Conservation (phyloP, 2,888 invertebrate genomes). For the Pyrgus malvae region DNA sequence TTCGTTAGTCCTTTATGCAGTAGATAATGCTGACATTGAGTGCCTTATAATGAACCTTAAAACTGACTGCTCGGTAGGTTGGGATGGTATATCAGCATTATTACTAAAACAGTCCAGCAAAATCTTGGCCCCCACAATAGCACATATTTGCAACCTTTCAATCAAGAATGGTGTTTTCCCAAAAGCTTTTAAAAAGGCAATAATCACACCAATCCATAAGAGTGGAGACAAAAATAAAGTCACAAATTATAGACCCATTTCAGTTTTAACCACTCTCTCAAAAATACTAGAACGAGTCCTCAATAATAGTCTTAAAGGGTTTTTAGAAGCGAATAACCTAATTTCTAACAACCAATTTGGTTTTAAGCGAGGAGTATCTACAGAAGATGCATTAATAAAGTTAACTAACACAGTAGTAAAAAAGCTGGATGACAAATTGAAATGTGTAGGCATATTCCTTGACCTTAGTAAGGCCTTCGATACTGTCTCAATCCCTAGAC, state of each 20-base stretch:
- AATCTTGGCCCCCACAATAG: background rate
- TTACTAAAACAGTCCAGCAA: background rate
- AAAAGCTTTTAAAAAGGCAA: background rate
- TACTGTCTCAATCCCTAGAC: too few species aligned
- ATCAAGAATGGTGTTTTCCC: background rate
- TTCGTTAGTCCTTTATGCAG: background rate
- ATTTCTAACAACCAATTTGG: background rate
- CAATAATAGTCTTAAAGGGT: background rate
- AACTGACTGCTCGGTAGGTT: background rate
- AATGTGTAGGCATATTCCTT: background rate
- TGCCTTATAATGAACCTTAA: background rate
- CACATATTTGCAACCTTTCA: background rate
- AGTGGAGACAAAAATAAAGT: background rate
- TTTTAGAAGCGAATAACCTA: background rate
- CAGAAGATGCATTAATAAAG: background rate
- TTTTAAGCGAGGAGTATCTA: background rate
- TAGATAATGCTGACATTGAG: background rate
- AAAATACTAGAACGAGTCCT: background rate
- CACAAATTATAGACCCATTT: background rate
- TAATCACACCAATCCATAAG: background rate
- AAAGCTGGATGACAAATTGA: background rate
- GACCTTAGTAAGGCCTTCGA: background rate
- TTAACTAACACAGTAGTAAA: background rate
- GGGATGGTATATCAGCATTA: background rate
- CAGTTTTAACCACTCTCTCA: background rate